Base-by-base conservation (phyloP, 2,797 vertebrate genomes). In the Phylloscopus collybita region DNA sequence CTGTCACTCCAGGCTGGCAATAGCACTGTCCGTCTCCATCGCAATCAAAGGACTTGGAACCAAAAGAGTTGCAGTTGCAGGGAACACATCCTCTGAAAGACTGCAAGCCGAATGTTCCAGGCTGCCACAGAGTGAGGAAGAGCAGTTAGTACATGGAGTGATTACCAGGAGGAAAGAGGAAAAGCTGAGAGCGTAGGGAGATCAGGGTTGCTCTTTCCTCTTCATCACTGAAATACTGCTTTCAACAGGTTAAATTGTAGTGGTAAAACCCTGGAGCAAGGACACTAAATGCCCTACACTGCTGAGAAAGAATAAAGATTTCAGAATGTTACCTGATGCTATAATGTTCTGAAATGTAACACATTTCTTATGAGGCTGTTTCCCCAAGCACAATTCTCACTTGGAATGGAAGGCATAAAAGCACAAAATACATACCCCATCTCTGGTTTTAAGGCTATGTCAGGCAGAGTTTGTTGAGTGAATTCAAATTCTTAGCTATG, bases 1-100 rank as follows among this genome's bases (percentile, higher is more conserved):
- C 99, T 1, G 96, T 76, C 79, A 99, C 99, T 34, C 99, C 99
- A 2, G 99, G 99, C 92, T 99, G 99, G 95, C 99, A 99, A 13
- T 98, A 98, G 92, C 99, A 99, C 78, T 99, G 99, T 20, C 99
- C 99, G 3, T 53, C 97, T 73, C 98, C 99, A 82, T 98, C 97
- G 13, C 99, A 99, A 96, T 99, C 99, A 0, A 99, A 99, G 2
- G 99, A 99, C 95, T 99, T 99, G 73, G 99, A 99, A 13, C 99
- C 99, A 79, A 99, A 99, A 2, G 99, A 99, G 97, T 99, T 99
- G 90, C 99, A 99, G 97, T 99, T 98, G 93, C 99, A 99, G 1
- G 99, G 99, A 73, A 98, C 70, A 45, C 99, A 99, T n/a, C 97
- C 98, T 34, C 98, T 98, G 30, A 97, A 96, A 1, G 97, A 98